Evolutionary conservation across 2,888 invertebrate genomes (phyloP), one percentile per base, ranked within the genome.

Genomic region (Drosophila pseudotalamancana): DNA sequence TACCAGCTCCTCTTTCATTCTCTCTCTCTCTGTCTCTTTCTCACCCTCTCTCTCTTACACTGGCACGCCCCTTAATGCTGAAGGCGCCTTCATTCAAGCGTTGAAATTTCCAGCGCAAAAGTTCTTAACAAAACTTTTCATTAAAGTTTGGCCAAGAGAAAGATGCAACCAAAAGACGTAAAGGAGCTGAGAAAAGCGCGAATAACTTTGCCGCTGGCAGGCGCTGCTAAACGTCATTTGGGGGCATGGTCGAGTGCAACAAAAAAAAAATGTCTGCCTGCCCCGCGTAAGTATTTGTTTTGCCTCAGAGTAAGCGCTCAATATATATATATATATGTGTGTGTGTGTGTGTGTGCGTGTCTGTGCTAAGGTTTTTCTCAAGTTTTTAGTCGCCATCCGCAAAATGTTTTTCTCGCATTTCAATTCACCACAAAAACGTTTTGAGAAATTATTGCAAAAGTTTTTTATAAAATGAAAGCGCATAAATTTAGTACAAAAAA

Each of bases 361-460:
- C 53, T 34, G 49, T 54, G 46, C 54, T 68, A 75, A 77, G 71
- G 82, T 84, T 85, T 77, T 75, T 81, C 85, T 81, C 81, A 88
- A 89, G 88, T 89, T 89, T 89, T 87, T 88, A 85, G 89, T 89
- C 89, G 89, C 88, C 89, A 88, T 89, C 89, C 89, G 88, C 87
- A 88, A 88, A 89, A 89, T 89, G 88, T 89, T 89, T 89, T 89
- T 83, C 84, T 89, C 88, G 81, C 89, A 87, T 86, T 89, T 89
- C 89, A 88, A 89, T 89, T 88, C 89, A 88, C 89, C 89, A 81
- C 89, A 89, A 89, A 89, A 89, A 89, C 89, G 87, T 89, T 86
- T 89, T 88, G 81, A 89, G 87, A 89, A 89, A 89, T 89, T 89
- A 89, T 89, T 89, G 88, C 89, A 80, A 89, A 89, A 89, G 89